Conservation (phyloP, 2,113 vertebrate genomes). For the Petromus typicus region DNA sequence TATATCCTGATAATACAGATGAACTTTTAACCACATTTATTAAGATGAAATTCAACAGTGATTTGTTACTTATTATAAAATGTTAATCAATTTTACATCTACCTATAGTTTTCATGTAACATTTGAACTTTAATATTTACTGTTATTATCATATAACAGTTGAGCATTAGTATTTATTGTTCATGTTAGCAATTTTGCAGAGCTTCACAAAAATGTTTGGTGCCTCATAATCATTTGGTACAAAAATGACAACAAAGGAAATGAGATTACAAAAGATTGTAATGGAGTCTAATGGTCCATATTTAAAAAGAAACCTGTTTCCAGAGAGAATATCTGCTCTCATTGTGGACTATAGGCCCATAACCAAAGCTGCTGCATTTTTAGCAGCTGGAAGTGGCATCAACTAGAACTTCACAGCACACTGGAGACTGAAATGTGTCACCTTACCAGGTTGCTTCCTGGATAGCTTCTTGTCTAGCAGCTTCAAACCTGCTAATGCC, state of each 20-base stretch:
- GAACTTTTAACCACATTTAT: conserved; percentile 55
- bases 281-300: conserved; percentile 84
- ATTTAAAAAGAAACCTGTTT: conserved; percentile 85
- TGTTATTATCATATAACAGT: conserved; percentile 78
- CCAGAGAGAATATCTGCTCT: conserved; percentile 86
- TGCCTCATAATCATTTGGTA: conserved; percentile 84
- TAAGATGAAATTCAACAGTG: not conserved
- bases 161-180: conserved; percentile 85
- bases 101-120: not conserved
- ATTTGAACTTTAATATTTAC: conserved; percentile 52
- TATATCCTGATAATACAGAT: conserved; percentile 36
- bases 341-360: conserved; percentile 37
- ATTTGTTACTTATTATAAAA: conserved; percentile 72
- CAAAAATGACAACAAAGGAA: conserved; percentile 83
- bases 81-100: conserved; percentile 75
- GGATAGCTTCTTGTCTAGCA: conserved; percentile 50
- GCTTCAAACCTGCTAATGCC: conserved; percentile 27
- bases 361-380: conserved; percentile 70
- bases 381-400: conserved; percentile 79
- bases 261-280: conserved; percentile 82
- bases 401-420: conserved; percentile 71
- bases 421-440: conserved; percentile 44
- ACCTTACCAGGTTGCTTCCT: conserved; percentile 77
- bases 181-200: conserved; percentile 83
- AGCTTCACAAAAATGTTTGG: conserved; percentile 85